These are phyloP conservation scores for Paramacrobiotus metropolitanus DNA, from an alignment of 1,140 invertebrate species.

Conservation along the genomic window DNA sequence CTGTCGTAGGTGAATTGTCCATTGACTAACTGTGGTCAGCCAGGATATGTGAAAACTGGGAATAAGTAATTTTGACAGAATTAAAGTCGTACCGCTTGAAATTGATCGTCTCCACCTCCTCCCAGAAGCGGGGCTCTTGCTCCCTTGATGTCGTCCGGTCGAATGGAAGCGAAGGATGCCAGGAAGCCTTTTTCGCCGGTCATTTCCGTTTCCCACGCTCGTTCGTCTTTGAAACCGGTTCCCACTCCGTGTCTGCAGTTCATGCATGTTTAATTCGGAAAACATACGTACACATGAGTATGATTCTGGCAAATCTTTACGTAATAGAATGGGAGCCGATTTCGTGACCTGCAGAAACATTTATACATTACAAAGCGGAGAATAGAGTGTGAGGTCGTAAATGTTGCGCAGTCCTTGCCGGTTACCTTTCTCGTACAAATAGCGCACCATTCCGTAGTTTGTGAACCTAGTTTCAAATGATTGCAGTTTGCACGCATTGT, in stretches of 20 bases:
- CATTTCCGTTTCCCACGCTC: constrained; percentile 2
- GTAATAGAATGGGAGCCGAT: constrained; percentile 30
- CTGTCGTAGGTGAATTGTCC: constrained; percentile 40
- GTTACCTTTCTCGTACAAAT: constrained; percentile 2
- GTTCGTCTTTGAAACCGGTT: not conserved
- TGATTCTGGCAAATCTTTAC: constrained; percentile 14
- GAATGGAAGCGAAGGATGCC: not conserved
- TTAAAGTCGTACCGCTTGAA: not conserved
- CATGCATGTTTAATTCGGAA: not conserved
- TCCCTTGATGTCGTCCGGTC: not conserved
- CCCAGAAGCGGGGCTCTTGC: not conserved
- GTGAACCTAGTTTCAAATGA: constrained; percentile 25
- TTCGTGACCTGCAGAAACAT: constrained; percentile 22
- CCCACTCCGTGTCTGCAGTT: not conserved
- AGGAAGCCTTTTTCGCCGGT: not conserved
- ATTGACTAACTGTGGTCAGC: constrained; percentile 24
- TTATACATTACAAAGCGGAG: not conserved
- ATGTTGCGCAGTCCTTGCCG: not conserved
- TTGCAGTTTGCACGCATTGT: not conserved
- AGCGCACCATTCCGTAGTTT: constrained; percentile 22
- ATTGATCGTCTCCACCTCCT: not conserved
- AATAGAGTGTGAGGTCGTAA: no score
- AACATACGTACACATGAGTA: not conserved
- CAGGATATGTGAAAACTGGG: no score
- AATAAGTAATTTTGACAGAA: no score